Conservation (phyloP, 2,113 vertebrate species). For the Takifugu flavidus region DNA sequence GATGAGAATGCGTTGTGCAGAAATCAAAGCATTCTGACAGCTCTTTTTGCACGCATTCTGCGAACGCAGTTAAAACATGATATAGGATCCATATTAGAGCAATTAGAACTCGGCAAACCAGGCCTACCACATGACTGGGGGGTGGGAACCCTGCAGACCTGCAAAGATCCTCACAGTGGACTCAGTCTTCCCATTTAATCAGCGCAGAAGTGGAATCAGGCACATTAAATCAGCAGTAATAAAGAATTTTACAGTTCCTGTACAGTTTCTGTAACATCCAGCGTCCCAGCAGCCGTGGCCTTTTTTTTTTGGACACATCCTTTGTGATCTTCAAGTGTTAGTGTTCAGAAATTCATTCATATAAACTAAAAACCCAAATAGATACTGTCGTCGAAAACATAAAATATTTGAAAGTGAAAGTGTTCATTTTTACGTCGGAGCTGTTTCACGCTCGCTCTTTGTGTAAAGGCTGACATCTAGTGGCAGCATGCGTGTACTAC, state of each 20-base stretch:
- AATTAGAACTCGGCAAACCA: not conserved
- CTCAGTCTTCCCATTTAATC: constrained; percentile 34
- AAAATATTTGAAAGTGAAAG: too few species aligned
- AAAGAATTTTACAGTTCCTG: constrained; percentile 22
- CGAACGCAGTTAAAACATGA: not conserved
- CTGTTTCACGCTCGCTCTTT: not conserved
- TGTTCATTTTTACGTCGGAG: not conserved
- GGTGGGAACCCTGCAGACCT: constrained; percentile 18
- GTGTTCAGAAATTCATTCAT: too few species aligned
- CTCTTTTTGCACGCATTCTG: too few species aligned
- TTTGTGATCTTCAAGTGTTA: too few species aligned
- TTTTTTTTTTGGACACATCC: too few species aligned
- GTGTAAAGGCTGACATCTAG: constrained; percentile 49
- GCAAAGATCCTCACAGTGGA: constrained; percentile 44
- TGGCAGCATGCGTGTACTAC: constrained; percentile 10
- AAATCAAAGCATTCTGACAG: too few species aligned
- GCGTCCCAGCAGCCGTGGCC: not conserved
- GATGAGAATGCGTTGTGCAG: too few species aligned
- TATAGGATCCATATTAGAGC: too few species aligned
- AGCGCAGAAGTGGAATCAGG: constrained; percentile 46
- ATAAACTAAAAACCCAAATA: too few species aligned
- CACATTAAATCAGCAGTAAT: constrained; percentile 49
- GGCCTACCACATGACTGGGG: constrained; percentile 41
- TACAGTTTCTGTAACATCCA: constrained; percentile 22
- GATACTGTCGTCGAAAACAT: too few species aligned